Base-by-base conservation (phyloP, 2,888 invertebrate species). In the Pandemis corylana region DNA sequence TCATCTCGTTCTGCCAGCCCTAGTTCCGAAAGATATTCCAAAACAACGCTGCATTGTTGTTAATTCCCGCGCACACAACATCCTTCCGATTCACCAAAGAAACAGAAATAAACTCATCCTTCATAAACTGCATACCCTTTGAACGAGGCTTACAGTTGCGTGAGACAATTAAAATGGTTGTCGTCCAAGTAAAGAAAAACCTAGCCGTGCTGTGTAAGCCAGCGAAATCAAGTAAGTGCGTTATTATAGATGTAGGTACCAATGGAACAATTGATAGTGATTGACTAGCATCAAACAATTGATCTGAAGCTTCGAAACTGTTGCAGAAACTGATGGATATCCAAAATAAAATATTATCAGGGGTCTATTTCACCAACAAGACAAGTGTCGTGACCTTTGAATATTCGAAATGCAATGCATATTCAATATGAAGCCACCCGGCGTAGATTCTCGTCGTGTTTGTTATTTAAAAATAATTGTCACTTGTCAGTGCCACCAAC, bases 1-100 rank as follows among this genome's bases (percentile, higher is more conserved):
- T 4, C 28, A 28, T 28, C 10, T 46, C 46, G 10, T 12, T 46
- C 28, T 28, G 59, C 28, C 28, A 28, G 28, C 59, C 12, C 59
- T 59, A 59, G 28, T 59, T 59, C 20, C 28, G 59, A 59, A 28
- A 12, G 59, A 59, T 10, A 28, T 59, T 10, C 59, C 59, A 59
- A 59, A 59, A 59, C 59, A 59, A 28, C 12, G 59, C 59, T 28
- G 59, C 7, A 59, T 59, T 59, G 59, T 59, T 59, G 59, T 59
- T 59, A 10, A 10, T 28, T 59, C 28, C 59, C 59, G 59, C 9
- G 59, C 2, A 4, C 28, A 59, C 59, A 59, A 59, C 59, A 59
- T 59, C 59, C 59, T 59, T 59, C 59, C 59, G 7, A 13, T 56
- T 20, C 7, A 28, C 59, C 9, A 4, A 59, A 5, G 59, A 10